These are phyloP conservation scores for Cacatua alba DNA, from an alignment of 2,113 vertebrate species.

Conservation along the genomic window DNA sequence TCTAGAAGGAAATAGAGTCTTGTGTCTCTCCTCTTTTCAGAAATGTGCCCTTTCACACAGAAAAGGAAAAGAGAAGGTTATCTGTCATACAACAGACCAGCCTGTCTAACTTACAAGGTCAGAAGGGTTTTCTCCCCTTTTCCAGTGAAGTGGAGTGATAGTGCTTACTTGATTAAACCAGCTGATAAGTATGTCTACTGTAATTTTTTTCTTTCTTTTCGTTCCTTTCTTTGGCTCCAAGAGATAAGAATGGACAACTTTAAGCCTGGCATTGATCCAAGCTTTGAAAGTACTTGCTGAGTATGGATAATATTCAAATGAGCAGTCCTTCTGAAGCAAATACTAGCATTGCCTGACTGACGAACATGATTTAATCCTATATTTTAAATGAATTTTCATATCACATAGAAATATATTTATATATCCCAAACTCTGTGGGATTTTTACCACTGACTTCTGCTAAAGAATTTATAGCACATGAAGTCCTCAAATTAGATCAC, in stretches of 20 bases:
- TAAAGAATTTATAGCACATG: neutral
- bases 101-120: neutral
- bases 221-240: neutral
- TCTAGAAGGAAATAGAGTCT: neutral
- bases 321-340: neutral
- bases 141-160: neutral
- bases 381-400: neutral
- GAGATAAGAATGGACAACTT: constrained; percentile 15
- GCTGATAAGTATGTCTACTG: neutral
- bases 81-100: neutral
- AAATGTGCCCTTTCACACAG: neutral
- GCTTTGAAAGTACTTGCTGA: constrained; percentile 15
- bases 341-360: neutral
- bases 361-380: neutral
- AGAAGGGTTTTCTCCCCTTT: neutral
- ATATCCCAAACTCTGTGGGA: neutral
- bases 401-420: neutral
- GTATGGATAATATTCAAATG: neutral
- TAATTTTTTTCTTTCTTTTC: neutral
- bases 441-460: neutral
- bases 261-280: neutral
- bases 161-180: constrained; percentile 22
- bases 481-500: neutral
- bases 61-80: neutral
- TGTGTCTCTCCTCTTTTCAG: neutral